These are phyloP conservation scores for Epinephelus moara DNA, from an alignment of 2,113 vertebrate species.

Conservation along the genomic window DNA sequence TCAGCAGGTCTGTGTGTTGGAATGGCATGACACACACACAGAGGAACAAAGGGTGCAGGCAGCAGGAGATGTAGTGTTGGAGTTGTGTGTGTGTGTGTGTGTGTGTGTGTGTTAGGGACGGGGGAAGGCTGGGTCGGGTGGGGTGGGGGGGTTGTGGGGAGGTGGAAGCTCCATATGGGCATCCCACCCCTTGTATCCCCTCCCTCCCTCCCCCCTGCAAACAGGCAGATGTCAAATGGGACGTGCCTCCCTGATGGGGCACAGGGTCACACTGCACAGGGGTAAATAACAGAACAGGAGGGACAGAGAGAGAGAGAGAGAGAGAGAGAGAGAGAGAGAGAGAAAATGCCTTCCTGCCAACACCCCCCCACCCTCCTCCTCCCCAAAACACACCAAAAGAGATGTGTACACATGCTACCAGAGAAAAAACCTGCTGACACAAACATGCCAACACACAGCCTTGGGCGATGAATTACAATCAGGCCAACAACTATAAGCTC, in stretches of 20 bases:
- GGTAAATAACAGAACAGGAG: slow-evolving; percentile 82
- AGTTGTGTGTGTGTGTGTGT: slow-evolving; percentile 33
- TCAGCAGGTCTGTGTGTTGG: slow-evolving; percentile 68
- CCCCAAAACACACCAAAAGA: slow-evolving; percentile 60
- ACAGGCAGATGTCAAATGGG: slow-evolving; percentile 88
- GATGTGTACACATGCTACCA: slow-evolving; percentile 61
- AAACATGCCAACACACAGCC: slow-evolving; percentile 69
- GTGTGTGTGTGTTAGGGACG: slow-evolving; percentile 36
- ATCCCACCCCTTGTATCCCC: slow-evolving; percentile 43
- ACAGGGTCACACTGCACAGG: slow-evolving; percentile 83
- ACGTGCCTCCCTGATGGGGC: slow-evolving; percentile 78
- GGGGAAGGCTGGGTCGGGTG: slow-evolving; percentile 33
- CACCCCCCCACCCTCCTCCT: not conserved
- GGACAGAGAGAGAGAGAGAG: slow-evolving; percentile 51
- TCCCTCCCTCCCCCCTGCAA: slow-evolving; percentile 53
- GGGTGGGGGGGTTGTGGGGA: slow-evolving; percentile 17
- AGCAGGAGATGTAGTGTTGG: slow-evolving; percentile 63
- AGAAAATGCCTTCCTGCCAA: slow-evolving; percentile 65
- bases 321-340: slow-evolving; percentile 29
- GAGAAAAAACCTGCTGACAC: slow-evolving; percentile 57
- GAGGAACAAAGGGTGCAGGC: slow-evolving; percentile 72
- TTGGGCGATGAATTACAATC: not conserved
- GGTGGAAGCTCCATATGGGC: slow-evolving; percentile 82
- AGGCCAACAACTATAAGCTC: not conserved
- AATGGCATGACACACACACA: slow-evolving; percentile 63